Conservation (phyloP, 2,113 vertebrate genomes). For the Rhizomys pruinosus region DNA sequence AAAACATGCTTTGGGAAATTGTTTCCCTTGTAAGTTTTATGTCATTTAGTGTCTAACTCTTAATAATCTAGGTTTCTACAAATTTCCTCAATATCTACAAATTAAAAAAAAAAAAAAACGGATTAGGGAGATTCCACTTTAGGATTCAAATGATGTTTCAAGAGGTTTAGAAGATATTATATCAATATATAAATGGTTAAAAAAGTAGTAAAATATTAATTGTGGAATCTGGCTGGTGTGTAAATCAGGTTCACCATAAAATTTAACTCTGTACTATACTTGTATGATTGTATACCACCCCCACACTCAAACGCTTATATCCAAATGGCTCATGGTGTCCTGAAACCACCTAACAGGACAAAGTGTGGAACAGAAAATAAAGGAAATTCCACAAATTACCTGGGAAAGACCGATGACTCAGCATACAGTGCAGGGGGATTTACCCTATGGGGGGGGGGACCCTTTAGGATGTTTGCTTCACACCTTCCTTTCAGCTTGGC, state of each 20-base stretch:
- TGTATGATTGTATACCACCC: background rate
- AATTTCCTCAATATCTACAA: slow-evolving; percentile 2
- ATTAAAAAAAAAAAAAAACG: background rate
- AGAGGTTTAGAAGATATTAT: slow-evolving; percentile 8
- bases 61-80: background rate
- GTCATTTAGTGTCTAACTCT: background rate
- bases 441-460: background rate
- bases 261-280: background rate
- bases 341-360: background rate
- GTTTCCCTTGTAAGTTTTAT: background rate
- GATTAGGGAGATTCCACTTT: background rate
- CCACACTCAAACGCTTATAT: background rate
- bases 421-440: background rate
- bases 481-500: background rate
- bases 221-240: background rate
- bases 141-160: slow-evolving; percentile 29
- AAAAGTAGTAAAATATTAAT: background rate
- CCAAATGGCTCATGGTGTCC: background rate
- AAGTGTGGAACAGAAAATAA: slow-evolving; percentile 7
- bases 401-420: background rate
- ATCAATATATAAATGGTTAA: background rate
- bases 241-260: background rate
- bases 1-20: background rate
- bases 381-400: background rate
- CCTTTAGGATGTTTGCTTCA: background rate